Percentiles rank a stretch among this genome's conserved stretches.
Conservation (phyloP, 2,888 invertebrate genomes). For the Philereme transversata region DNA sequence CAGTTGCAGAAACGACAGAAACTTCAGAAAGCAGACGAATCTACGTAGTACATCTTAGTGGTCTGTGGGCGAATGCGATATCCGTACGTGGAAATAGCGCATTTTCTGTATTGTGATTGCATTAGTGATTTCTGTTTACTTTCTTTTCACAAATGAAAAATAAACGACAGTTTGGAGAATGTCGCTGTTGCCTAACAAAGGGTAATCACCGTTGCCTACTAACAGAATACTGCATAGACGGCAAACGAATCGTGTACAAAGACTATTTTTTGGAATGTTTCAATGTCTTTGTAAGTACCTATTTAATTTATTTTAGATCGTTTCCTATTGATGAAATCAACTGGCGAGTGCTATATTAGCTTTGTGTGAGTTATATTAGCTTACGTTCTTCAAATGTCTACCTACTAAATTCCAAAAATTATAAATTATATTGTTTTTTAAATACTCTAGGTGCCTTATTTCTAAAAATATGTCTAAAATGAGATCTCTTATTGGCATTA, state of each 20-base stretch:
- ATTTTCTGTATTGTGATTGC: not conserved
- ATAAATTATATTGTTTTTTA: too few species aligned
- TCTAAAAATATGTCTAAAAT: too few species aligned
- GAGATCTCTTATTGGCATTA: too few species aligned
- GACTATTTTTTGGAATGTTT: slow-evolving; percentile 48
- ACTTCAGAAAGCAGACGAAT: too few species aligned
- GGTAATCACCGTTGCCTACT: slow-evolving; percentile 44
- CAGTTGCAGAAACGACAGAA: too few species aligned
- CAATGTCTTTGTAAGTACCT: slow-evolving; percentile 46
- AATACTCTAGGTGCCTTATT: too few species aligned
- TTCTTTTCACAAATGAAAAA: slow-evolving; percentile 7
- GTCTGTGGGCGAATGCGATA: too few species aligned
- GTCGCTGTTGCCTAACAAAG: slow-evolving; percentile 46
- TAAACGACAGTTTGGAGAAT: slow-evolving; percentile 40
- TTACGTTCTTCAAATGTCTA: too few species aligned
- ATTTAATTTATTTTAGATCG: not conserved
- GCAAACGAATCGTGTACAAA: slow-evolving; percentile 43
- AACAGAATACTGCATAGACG: slow-evolving; percentile 41
- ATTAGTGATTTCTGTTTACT: not conserved
- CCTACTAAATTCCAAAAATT: too few species aligned
- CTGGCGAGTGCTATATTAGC: too few species aligned
- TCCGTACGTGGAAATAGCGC: not conserved
- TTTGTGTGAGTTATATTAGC: too few species aligned
- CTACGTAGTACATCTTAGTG: too few species aligned
- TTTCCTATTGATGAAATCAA: not conserved